These are phyloP conservation scores for Ochlodes sylvanus DNA, from an alignment of 2,888 invertebrate species.

Conservation along the genomic window DNA sequence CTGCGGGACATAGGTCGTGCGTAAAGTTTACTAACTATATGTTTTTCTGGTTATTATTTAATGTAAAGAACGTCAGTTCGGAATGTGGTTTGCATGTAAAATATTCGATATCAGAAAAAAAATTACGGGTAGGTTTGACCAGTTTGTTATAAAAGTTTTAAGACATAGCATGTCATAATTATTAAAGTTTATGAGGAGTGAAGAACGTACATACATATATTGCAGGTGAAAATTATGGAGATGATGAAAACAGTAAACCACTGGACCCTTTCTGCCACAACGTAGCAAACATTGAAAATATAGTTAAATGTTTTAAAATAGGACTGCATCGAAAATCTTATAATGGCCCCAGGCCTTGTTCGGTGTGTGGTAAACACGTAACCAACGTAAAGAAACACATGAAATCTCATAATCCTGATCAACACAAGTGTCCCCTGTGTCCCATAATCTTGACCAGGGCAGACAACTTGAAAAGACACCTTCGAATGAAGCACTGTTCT, in stretches of 20 bases:
- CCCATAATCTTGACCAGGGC: constrained; percentile 87
- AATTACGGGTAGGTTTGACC: constrained; percentile 23
- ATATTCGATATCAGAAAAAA: constrained; percentile 38
- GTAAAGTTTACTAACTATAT: constrained; percentile 36
- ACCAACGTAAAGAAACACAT: constrained; percentile 88
- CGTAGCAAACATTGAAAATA: constrained; percentile 67
- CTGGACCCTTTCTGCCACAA: constrained; percentile 69
- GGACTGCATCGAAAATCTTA: constrained; percentile 62
- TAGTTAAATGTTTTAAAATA: constrained; percentile 71
- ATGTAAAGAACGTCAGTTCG: not conserved
- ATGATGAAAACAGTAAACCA: constrained; percentile 78
- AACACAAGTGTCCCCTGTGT: constrained; percentile 87
- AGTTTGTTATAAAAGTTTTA: constrained; percentile 18
- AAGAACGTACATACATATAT: constrained; percentile 67
- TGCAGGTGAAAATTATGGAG: constrained; percentile 79
- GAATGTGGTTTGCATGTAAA: constrained; percentile 57
- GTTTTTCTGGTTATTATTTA: constrained; percentile 14
- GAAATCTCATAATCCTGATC: constrained; percentile 87
- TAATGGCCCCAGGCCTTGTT: constrained; percentile 83
- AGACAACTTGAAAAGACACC: constrained; percentile 88
- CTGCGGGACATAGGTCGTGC: constrained; percentile 74
- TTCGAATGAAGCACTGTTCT: constrained; percentile 86
- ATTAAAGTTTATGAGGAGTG: constrained; percentile 52
- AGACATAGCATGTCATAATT: constrained; percentile 45
- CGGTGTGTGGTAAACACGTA: constrained; percentile 87